A percentile compares a stretch with the other conserved stretches of the same genome.
Conservation (phyloP, 2,888 invertebrate genomes). For the Stenoptilia bipunctidactyla region DNA sequence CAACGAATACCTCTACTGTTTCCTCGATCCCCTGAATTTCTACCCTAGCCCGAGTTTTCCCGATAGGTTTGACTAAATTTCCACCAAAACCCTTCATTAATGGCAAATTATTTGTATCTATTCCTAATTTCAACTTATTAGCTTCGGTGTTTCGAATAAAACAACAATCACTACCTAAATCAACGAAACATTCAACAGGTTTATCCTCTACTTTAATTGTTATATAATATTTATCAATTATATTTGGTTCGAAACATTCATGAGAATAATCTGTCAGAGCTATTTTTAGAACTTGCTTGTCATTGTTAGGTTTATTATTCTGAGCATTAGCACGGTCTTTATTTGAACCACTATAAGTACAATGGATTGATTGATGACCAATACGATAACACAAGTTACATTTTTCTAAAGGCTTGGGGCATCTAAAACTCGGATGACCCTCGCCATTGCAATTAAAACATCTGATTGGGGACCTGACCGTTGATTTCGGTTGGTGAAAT, state of each 20-base stretch:
- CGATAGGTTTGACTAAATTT: background rate
- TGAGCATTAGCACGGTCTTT: background rate
- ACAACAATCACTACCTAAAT: constrained; percentile 6
- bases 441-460: constrained; percentile 8
- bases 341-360: background rate
- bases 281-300: no score
- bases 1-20: no score
- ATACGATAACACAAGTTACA: constrained; percentile 1
- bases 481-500: background rate
- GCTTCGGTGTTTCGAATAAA: constrained; percentile 4
- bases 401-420: constrained; percentile 3
- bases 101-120: constrained; percentile 1
- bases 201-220: background rate
- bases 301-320: no score
- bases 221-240: constrained; percentile 1
- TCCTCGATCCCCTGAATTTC: no score
- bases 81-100: constrained; percentile 4
- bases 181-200: constrained; percentile 1
- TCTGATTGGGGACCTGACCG: constrained; percentile 1
- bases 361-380: background rate
- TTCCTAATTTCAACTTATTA: background rate
- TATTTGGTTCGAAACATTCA: background rate
- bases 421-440: constrained; percentile 8
- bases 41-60: no score
- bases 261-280: no score